Conservation (phyloP, 2,797 vertebrate species). For the Pampus argenteus region DNA sequence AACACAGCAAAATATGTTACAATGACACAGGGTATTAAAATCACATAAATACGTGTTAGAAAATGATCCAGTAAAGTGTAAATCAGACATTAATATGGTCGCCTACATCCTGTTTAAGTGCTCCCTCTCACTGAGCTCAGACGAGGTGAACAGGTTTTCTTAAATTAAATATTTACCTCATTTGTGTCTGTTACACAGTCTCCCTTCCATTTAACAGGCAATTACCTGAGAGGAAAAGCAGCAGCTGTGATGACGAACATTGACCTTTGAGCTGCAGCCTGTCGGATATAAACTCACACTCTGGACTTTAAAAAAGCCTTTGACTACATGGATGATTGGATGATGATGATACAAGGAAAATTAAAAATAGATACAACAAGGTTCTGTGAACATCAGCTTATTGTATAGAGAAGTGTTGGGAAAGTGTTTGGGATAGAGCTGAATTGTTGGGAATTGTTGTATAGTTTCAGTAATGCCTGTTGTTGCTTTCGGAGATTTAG, state of each 20-base stretch:
- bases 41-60: no score
- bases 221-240: constrained; percentile 34
- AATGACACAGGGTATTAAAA: neutral
- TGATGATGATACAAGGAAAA: no score
- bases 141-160: neutral
- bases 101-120: neutral
- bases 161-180: constrained; percentile 65
- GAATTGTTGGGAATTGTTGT: neutral
- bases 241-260: neutral
- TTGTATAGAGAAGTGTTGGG: neutral
- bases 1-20: neutral
- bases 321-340: neutral
- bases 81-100: neutral
- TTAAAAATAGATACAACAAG: neutral
- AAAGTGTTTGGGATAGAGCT: neutral
- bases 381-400: neutral
- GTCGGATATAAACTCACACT: neutral
- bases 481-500: no score
- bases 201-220: constrained; percentile 46
- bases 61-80: neutral
- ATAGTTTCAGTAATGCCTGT: constrained; percentile 23
- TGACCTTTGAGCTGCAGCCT: constrained; percentile 44
- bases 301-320: neutral
- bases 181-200: constrained; percentile 35
- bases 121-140: neutral